Evolutionary conservation across 1,140 invertebrate species (phyloP), one percentile per base, ranked within the genome.

Genomic region (Heliothis virescens): DNA sequence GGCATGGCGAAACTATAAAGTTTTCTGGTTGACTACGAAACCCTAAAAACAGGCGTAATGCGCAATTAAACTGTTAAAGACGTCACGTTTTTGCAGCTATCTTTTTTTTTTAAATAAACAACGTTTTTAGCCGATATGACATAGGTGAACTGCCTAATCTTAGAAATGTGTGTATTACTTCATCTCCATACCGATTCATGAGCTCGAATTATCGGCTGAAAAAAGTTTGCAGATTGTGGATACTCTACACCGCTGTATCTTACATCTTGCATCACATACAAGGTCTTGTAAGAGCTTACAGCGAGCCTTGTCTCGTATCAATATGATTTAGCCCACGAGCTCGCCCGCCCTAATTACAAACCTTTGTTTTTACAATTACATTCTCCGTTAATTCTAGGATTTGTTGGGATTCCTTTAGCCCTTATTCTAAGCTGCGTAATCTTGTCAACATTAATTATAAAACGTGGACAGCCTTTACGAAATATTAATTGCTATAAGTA

Each of bases 281-380:
- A 57, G 59, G 53, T 80, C 67, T 76, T 71, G 79, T 78, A 72
- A 57, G 74, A 76, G 82, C 75, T 82, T 82, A 76, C 62, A 53
- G 73, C 69, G 82, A 80, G 81, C 80, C 78, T 59, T 81, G 83
- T 60, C 84, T 84, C 79, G 86, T 87, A 87, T 87, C 86, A 83
- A 87, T 87, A 86, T 87, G 86, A 86, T 85, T 86, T 84, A 87
- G 79, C 57, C 78, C 82, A 10, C 29, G 29, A 63, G 29, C 60
- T 29, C 60, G 82, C 79, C 79, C 81, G 82, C 83, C 75, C 67
- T 84, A 85, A 87, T 83, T 80, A 76, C 60, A 53, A 50, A 82
- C 65, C 41, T 79, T 84, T 84, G 80, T 84, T 81, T 78, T 85
- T 86, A 55, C 69, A 80, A 83, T 55, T 48, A 67, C 77, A 57